Percentiles rank a stretch among this genome's conserved stretches.
These are phyloP conservation scores for Bombus picipes DNA, from an alignment of 1,140 invertebrate species.

Conservation along the genomic window DNA sequence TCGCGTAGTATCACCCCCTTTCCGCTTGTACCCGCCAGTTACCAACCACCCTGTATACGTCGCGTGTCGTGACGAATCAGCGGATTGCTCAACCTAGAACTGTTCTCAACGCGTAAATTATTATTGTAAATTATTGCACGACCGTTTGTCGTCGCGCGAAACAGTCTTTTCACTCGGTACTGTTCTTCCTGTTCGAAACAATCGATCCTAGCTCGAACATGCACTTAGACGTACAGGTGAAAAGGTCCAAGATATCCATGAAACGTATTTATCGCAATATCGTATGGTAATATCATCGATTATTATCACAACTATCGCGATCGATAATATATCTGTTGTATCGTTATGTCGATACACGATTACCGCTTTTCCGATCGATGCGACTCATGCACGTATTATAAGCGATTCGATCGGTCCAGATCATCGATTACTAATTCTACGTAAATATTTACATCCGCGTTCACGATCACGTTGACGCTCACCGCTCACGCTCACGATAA, in stretches of 20 bases:
- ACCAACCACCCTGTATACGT: background rate
- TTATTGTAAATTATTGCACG: background rate
- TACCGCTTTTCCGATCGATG: too few relatives aligned
- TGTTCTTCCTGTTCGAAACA: background rate
- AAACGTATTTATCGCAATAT: background rate
- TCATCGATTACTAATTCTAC: background rate
- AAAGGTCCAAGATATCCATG: background rate
- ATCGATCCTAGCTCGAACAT: background rate
- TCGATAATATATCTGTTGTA: slow-evolving; percentile 32
- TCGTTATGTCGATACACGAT: background rate
- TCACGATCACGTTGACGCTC: background rate
- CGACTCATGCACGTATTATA: too few relatives aligned
- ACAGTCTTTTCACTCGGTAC: background rate
- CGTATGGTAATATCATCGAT: background rate
- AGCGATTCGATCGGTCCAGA: background rate
- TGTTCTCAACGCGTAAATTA: background rate
- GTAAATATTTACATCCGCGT: background rate
- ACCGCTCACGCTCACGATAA: background rate
- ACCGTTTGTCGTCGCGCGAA: background rate
- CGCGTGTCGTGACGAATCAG: slow-evolving; percentile 3
- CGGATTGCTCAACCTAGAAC: background rate
- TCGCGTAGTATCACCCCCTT: too few relatives aligned
- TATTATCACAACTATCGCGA: slow-evolving; percentile 3
- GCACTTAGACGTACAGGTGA: background rate
- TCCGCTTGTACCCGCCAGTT: too few relatives aligned